Evolutionary conservation across 1,140 invertebrate genomes (phyloP).

Genomic region (Dinothrombium tinctorium): DNA sequence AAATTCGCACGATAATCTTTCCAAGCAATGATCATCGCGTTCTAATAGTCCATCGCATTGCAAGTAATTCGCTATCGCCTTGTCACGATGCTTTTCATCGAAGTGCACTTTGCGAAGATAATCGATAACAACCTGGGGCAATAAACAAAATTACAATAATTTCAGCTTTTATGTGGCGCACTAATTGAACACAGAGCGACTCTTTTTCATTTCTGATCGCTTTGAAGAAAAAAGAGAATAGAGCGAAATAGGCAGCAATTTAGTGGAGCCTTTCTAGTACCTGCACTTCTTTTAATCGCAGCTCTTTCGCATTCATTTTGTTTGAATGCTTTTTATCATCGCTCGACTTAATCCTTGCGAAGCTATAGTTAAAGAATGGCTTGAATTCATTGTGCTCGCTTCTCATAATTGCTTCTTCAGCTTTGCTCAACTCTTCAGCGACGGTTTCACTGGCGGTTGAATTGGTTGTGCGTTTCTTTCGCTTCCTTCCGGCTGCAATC

Average conservation of each 20-base stretch:
- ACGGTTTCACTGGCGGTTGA: no score
- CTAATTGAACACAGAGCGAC: no score
- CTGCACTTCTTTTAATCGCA: not conserved
- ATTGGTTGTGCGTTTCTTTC: not conserved
- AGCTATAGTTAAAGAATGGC: no score
- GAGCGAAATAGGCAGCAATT: not conserved
- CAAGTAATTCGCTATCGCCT: constrained; percentile 18
- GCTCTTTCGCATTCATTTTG: not conserved
- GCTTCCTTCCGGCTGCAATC: constrained; percentile 8
- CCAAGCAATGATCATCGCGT: constrained; percentile 17
- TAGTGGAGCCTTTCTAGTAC: not conserved
- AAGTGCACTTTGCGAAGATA: constrained; percentile 12
- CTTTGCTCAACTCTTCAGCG: no score
- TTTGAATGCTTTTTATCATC: not conserved
- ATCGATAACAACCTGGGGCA: constrained; percentile 4
- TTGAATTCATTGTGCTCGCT: not conserved
- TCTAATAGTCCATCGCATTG: constrained; percentile 18
- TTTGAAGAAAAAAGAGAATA: no score
- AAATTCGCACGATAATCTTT: constrained; percentile 21
- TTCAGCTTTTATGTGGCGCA: no score
- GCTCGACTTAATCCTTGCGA: not conserved
- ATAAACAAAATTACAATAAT: not conserved
- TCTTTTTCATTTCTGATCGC: no score
- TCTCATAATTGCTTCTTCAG: no score
- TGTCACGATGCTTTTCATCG: constrained; percentile 14